Percentiles rank a stretch among this genome's conserved stretches.
Evolutionary conservation across 2,797 vertebrate species (phyloP).

Genomic region (Liparis tanakae): DNA sequence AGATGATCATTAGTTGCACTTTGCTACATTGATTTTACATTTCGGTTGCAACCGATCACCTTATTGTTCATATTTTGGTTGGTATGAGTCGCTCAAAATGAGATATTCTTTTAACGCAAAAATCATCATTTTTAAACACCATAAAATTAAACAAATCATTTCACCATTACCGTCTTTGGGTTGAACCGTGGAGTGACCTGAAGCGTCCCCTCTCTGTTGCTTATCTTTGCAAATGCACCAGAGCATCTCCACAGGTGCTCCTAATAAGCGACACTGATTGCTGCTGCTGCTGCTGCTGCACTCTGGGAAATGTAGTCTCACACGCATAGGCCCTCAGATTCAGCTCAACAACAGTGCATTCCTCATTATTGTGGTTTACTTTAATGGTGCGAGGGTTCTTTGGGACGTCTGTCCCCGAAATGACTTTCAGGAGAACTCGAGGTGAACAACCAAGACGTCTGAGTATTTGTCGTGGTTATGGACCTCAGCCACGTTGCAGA

Average conservation of each 20-base stretch:
- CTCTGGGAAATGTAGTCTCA: too few species aligned
- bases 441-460: conserved; percentile 58
- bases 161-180: too few species aligned
- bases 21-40: not conserved
- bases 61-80: not conserved
- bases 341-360: conserved; percentile 53
- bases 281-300: too few species aligned
- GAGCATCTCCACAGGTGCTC: too few species aligned
- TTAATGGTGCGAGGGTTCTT: conserved; percentile 59
- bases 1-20: not conserved
- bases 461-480: conserved; percentile 46
- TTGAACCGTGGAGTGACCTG: too few species aligned
- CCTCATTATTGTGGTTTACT: conserved; percentile 62
- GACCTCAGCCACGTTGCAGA: conserved; percentile 37
- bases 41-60: not conserved
- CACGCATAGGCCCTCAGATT: too few species aligned
- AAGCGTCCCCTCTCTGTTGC: too few species aligned
- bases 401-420: conserved; percentile 42
- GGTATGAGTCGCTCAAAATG: not conserved
- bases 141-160: too few species aligned
- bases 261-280: too few species aligned
- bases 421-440: conserved; percentile 50
- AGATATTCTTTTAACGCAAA: too few species aligned
- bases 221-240: too few species aligned
- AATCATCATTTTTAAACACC: too few species aligned